Evolutionary conservation across 2,113 vertebrate genomes (phyloP).

Genomic region (Nicator chloris): DNA sequence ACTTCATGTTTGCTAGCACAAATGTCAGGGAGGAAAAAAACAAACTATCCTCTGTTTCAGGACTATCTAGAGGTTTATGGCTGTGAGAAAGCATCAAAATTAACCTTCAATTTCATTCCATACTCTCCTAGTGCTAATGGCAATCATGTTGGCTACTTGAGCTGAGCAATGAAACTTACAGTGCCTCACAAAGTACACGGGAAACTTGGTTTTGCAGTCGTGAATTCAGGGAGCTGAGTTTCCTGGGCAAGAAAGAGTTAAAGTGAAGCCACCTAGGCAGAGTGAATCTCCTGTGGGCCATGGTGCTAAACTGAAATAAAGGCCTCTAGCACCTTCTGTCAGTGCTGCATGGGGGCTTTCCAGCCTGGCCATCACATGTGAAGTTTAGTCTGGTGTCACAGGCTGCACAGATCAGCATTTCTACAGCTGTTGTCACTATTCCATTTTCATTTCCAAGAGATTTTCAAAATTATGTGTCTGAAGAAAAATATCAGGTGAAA

Average conservation of each 20-base stretch:
- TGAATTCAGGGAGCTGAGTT: neutral
- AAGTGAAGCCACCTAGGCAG: neutral
- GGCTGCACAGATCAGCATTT: neutral
- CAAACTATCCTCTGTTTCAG: neutral
- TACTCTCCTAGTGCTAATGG: neutral
- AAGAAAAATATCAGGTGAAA: neutral
- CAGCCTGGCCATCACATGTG: neutral
- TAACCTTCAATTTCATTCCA: neutral
- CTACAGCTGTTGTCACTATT: neutral
- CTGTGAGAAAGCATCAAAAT: neutral
- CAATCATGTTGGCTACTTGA: neutral
- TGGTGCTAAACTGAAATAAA: neutral
- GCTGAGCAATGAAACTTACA: neutral
- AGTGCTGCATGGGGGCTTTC: neutral
- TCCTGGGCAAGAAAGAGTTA: neutral
- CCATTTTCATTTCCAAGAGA: neutral
- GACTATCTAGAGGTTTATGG: neutral
- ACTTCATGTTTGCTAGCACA: neutral
- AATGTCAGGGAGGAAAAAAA: neutral
- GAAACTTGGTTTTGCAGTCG: neutral
- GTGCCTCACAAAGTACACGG: neutral
- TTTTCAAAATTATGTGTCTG: neutral
- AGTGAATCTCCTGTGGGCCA: neutral
- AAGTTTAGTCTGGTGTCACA: neutral
- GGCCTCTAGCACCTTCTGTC: neutral